phyloP scores from a whole-genome alignment of 2,113 vertebrate genomes.

The Callopanchax toddi region DNA sequence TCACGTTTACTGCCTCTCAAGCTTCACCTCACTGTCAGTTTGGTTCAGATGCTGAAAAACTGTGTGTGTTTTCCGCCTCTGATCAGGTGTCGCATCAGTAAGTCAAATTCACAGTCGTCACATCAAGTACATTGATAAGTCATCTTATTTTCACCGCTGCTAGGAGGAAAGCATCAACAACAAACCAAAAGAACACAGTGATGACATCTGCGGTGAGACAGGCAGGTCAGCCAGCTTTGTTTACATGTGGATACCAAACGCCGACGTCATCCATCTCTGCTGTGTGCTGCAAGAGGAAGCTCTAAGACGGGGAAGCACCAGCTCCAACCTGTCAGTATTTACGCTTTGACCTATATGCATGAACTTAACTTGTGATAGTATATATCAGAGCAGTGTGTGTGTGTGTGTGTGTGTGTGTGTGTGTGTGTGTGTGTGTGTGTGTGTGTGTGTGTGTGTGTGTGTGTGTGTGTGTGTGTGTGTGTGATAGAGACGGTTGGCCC shows the following conservation, averaged over 20 bases:
- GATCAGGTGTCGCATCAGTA: neutral
- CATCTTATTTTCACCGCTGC: conserved; percentile 22
- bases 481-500: conserved; percentile 37
- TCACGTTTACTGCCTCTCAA: conserved; percentile 50
- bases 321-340: conserved; percentile 38
- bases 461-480: conserved; percentile 10
- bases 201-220: conserved; percentile 49
- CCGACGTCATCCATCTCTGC: conserved; percentile 41
- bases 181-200: conserved; percentile 26
- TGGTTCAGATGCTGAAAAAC: neutral
- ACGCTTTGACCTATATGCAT: conserved; percentile 67
- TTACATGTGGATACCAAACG: conserved; percentile 54
- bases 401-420: conserved; percentile 9
- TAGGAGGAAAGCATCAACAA: conserved; percentile 35
- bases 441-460: conserved; percentile 9
- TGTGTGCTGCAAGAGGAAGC: conserved; percentile 43
- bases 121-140: neutral
- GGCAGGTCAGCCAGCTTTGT: conserved; percentile 59
- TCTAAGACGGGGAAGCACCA: conserved; percentile 63
- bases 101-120: neutral
- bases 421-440: conserved; percentile 8
- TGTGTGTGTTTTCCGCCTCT: neutral
- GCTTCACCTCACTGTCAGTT: conserved; percentile 45
- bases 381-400: conserved; percentile 28
- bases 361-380: conserved; percentile 26